Base-by-base conservation (phyloP, 2,797 vertebrate genomes). In the Alexandromys oeconomus region DNA sequence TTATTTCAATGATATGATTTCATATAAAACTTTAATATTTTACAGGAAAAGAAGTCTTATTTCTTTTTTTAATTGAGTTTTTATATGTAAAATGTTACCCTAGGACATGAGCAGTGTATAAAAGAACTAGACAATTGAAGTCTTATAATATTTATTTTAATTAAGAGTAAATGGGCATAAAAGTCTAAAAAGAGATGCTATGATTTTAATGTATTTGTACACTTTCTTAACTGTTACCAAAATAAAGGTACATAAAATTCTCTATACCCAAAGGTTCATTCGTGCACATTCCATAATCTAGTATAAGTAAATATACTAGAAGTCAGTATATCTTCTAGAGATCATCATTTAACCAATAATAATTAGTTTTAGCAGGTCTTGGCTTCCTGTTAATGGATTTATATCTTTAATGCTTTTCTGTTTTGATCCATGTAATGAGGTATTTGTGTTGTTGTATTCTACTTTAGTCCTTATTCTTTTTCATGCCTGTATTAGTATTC, bases 21-120 rank as follows among this genome's bases (percentile, higher is more conserved):
- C 67, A 87, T 90, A 73, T 9, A 92, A 81, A 95, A 92, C 37
- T 86, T 89, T 43, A 88, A 65, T 91, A 87, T 87, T 89, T 76
- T 82, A 87, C 78, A 59, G 71, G 59, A 79, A 95, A 86, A 92
- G 71, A 59, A 59, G 57, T 59, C 57, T 59, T 59, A n/a, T 82
- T 25, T 90, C 11, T 78, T 86, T 88, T 40, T 94, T 74, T 94
- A 8, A 27, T 94, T 93, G 19, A 81, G 67, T 85, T 21, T 51
- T 92, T 94, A 29, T 74, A 11, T 94, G 23, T 87, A 37, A 11
- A 61, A 67, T 54, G 54, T 90, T 80, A 67, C 46, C 25, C 69
- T 91, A 71, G 74, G 76, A 89, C 23, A 48, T 91, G 1, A 88
- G 76, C 81, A 27, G 21, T 88, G 73, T 14, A 51, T 34, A 57